Conservation (phyloP, 2,797 vertebrate genomes). For the Strix occidentalis region DNA sequence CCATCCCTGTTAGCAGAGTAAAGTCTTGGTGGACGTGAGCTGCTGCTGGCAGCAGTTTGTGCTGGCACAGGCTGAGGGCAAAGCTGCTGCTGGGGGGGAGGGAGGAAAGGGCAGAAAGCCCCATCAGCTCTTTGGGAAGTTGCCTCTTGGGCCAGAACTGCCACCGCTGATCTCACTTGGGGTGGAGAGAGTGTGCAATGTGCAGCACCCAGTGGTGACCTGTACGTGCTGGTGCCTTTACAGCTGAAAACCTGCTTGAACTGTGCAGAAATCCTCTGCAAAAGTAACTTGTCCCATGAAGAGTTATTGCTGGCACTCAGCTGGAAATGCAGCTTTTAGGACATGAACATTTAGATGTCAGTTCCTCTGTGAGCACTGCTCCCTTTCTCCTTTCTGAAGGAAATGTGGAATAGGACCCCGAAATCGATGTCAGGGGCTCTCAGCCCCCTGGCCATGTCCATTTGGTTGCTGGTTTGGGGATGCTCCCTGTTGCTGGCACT, state of each 20-base stretch:
- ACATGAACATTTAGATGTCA: not conserved
- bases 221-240: not conserved
- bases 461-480: not conserved
- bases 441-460: not conserved
- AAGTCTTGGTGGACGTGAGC: not conserved
- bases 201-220: not conserved
- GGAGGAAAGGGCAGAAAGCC: not conserved
- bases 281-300: not conserved
- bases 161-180: not conserved
- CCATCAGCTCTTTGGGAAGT: not conserved
- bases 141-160: not conserved
- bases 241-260: not conserved
- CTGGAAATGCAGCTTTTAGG: not conserved
- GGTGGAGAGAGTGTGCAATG: rapidly evolving
- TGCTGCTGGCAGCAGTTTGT: not conserved
- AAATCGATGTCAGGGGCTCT: not conserved
- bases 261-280: not conserved
- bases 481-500: not conserved
- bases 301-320: not conserved
- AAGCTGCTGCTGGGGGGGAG: not conserved
- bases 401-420: not conserved
- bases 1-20: not conserved
- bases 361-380: not conserved
- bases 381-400: not conserved
- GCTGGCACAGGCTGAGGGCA: not conserved